Evolutionary conservation across 2,113 vertebrate genomes (phyloP), one percentile per base, ranked within the genome.

Genomic region (Gasterosteus aculeatus): DNA sequence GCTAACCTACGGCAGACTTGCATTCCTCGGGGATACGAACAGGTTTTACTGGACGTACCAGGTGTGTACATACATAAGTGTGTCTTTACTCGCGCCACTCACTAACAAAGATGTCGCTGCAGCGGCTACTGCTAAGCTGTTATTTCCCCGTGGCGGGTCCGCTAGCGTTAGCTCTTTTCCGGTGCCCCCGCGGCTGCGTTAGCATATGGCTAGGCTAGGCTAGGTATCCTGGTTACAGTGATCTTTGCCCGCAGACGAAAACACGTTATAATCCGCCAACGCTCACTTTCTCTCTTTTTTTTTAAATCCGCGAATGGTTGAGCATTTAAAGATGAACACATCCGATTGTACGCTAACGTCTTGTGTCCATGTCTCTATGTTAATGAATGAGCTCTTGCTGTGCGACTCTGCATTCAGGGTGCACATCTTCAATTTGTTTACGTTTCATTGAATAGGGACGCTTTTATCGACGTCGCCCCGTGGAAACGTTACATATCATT

Each of bases 181-280:
- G 69, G 58, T 56, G 46, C 9, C 46, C 64, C 64, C 1, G n/a
- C 62, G 72, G 72, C 60, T 70, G 71, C 29, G 59, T 61, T 89
- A 88, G 90, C 80, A 70, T 29, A 42, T 14, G 42, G 89, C 86
- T 84, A 86, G 31, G 84, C 69, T 89, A 90, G 5, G 54, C 22
- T 26, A 26, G 22, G 22, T 87, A 57, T 22, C 63, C 57, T 73
- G 82, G 75, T 85, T 78, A 70, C 83, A 22, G 39, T 49, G 86
- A 81, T 88, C 73, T 80, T 85, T 74, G 77, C 75, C 33, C 72
- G 58, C 31, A 84, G 54, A 77, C 63, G 22, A 80, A 57, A 63
- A 73, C 72, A 75, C 81, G 70, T 59, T 72, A 71, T 64, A 77
- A 81, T 71, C 82, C 78, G 78, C 79, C 76, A 85, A 90, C 72